A percentile compares a stretch with the other conserved stretches of the same genome.
These are phyloP conservation scores for Lithodes maja DNA, from an alignment of 2,888 invertebrate species.

Conservation along the genomic window DNA sequence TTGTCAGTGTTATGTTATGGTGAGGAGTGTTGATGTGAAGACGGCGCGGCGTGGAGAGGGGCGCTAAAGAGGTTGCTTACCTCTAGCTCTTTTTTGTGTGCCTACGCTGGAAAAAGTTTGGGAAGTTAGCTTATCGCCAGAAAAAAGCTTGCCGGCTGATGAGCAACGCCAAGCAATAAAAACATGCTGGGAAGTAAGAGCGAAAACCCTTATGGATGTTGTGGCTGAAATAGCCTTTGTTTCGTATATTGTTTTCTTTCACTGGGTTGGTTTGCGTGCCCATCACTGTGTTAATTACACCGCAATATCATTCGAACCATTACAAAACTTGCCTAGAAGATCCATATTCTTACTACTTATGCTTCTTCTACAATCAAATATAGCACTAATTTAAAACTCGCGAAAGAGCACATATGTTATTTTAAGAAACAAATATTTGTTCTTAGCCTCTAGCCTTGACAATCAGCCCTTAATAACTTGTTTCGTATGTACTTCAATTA, in stretches of 20 bases:
- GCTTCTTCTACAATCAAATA: background rate
- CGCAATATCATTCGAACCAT: background rate
- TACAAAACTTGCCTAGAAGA: background rate
- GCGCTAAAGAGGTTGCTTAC: too few relatives aligned
- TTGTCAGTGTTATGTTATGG: too few relatives aligned
- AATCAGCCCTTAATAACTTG: too few relatives aligned
- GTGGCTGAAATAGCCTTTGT: background rate
- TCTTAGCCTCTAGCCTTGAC: too few relatives aligned
- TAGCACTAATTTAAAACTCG: background rate
- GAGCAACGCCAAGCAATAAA: constrained; percentile 3
- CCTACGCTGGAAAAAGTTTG: too few relatives aligned
- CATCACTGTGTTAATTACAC: constrained; percentile 12
- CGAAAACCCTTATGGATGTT: constrained; percentile 1
- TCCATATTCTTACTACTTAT: background rate
- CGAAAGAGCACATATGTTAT: background rate
- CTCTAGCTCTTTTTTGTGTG: too few relatives aligned
- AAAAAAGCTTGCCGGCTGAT: background rate
- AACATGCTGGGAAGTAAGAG: background rate
- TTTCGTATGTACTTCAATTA: too few relatives aligned
- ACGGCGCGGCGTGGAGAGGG: too few relatives aligned
- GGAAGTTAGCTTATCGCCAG: background rate
- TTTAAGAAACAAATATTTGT: too few relatives aligned
- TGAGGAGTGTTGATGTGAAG: too few relatives aligned
- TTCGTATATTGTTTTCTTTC: constrained; percentile 6
- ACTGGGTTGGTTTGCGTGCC: background rate